These are phyloP conservation scores for Allacma fusca DNA, from an alignment of 2,888 invertebrate species.

Conservation along the genomic window DNA sequence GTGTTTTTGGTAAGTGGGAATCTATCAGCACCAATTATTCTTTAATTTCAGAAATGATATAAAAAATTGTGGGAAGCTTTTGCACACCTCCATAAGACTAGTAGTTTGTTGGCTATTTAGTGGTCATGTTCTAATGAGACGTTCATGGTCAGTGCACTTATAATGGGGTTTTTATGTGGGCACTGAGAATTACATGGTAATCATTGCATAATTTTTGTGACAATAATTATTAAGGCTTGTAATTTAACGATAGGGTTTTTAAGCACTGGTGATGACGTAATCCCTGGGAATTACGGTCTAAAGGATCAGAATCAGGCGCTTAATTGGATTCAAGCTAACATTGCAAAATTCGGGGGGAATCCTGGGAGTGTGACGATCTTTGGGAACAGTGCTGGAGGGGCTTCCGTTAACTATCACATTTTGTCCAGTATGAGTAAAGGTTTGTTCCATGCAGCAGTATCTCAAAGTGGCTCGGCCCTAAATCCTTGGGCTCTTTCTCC, in stretches of 20 bases:
- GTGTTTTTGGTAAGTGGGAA: slow-evolving; percentile 6
- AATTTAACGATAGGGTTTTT: not conserved
- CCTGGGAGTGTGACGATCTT: not conserved
- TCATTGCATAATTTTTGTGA: too few species aligned
- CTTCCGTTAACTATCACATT: slow-evolving; percentile 22
- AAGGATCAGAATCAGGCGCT: not conserved
- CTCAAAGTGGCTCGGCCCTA: slow-evolving; percentile 42
- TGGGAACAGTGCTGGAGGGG: slow-evolving; percentile 38
- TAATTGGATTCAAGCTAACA: not conserved
- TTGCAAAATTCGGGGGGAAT: not conserved
- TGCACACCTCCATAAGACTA: too few species aligned
- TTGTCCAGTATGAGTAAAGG: slow-evolving; percentile 30
- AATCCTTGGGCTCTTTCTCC: slow-evolving; percentile 45
- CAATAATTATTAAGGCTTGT: too few species aligned
- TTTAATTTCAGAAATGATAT: too few species aligned
- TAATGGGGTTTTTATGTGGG: too few species aligned
- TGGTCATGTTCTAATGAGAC: too few species aligned
- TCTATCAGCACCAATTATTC: not conserved
- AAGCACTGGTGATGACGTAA: not conserved
- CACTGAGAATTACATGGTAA: too few species aligned
- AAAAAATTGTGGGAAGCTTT: too few species aligned
- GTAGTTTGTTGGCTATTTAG: too few species aligned
- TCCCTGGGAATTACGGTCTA: not conserved
- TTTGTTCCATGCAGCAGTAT: slow-evolving; percentile 41
- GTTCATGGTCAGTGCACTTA: too few species aligned